A percentile compares a stretch with the other conserved stretches of the same genome.
Evolutionary conservation across 2,797 vertebrate genomes (phyloP).

Genomic region (Tympanoctomys barrerae): DNA sequence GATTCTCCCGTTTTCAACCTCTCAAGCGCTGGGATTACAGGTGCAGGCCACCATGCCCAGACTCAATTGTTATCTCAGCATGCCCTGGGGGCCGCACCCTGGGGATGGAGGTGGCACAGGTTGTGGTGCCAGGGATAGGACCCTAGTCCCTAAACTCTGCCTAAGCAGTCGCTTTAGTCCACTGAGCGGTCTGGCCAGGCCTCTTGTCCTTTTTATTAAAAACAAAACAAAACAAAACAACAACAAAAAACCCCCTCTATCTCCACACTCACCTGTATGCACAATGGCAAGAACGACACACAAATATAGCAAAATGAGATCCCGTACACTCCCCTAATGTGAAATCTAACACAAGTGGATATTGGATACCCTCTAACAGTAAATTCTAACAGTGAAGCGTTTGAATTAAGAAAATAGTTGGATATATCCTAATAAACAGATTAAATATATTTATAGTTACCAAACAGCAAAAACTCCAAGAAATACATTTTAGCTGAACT

Average conservation of each 20-base stretch:
- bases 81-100: too few relatives aligned
- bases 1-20: too few relatives aligned
- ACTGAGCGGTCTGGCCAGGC: too few relatives aligned
- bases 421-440: slow-evolving; percentile 10
- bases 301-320: slow-evolving; percentile 1
- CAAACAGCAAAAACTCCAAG: slow-evolving; percentile 22
- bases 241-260: neutral
- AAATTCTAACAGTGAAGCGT: neutral
- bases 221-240: too few relatives aligned
- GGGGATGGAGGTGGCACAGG: too few relatives aligned
- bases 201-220: too few relatives aligned
- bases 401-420: neutral
- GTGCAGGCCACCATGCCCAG: too few relatives aligned
- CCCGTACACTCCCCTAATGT: slow-evolving; percentile 23
- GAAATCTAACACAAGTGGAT: slow-evolving; percentile 47
- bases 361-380: neutral
- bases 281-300: slow-evolving; percentile 43
- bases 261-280: neutral
- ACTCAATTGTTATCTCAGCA: too few relatives aligned
- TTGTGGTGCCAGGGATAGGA: too few relatives aligned
- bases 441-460: neutral
- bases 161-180: too few relatives aligned
- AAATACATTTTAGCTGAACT: slow-evolving; percentile 54
- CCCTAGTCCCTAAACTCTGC: too few relatives aligned
- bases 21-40: too few relatives aligned